phyloP scores from a whole-genome alignment of 2,113 vertebrate genomes.

The Mustela nigripes region DNA sequence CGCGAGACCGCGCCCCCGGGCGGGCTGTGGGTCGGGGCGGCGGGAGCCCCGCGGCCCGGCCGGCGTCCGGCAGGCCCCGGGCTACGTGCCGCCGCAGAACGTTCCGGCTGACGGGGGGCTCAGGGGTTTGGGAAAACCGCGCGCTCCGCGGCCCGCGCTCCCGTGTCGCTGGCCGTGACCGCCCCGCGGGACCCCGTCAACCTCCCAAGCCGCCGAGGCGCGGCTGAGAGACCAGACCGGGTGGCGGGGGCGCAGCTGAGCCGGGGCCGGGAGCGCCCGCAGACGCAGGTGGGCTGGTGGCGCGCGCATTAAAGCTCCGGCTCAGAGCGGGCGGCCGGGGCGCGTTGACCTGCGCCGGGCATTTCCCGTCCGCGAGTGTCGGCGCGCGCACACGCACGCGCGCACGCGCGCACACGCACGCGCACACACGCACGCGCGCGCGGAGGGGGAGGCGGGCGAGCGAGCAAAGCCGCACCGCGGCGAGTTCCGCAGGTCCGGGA shows the following conservation, averaged over 20 bases:
- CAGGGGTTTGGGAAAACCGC: conserved; percentile 14
- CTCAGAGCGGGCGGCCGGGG: no score
- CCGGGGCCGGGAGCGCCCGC: background rate
- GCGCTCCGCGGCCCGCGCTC: background rate
- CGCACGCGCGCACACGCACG: no score
- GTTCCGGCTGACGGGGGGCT: background rate
- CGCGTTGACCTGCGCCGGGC: background rate
- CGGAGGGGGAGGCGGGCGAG: no score
- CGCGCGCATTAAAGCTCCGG: background rate
- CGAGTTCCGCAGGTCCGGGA: background rate
- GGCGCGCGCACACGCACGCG: no score
- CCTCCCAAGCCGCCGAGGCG: conserved; percentile 1
- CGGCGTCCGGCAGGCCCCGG: background rate
- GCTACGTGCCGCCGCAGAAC: background rate
- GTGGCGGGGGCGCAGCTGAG: background rate
- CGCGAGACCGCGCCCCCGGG: background rate
- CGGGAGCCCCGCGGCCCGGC: background rate
- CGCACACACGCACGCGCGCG: no score
- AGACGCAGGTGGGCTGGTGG: background rate
- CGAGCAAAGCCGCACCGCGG: background rate
- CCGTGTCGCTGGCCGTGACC: background rate
- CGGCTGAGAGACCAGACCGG: conserved; percentile 13
- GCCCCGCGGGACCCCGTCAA: no score
- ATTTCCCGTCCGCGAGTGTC: background rate
- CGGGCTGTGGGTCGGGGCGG: background rate